A percentile compares a stretch with the other conserved stretches of the same genome.
phyloP scores from a whole-genome alignment of 2,113 vertebrate species.

The Motacilla alba region DNA sequence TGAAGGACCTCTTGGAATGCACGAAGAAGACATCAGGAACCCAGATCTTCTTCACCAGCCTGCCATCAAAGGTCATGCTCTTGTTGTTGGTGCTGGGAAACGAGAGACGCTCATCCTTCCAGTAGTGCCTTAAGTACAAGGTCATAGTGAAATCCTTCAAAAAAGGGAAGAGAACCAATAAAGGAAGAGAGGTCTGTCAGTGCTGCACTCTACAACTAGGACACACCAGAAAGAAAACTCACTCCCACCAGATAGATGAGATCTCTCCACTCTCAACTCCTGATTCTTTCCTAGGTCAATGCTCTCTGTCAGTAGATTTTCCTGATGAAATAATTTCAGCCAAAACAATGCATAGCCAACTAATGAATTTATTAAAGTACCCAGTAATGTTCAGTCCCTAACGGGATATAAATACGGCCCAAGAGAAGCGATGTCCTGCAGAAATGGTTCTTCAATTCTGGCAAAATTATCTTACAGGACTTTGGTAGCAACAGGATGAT shows the following conservation, averaged over 20 bases:
- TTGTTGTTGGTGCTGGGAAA: constrained; percentile 90
- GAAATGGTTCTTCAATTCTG: background rate
- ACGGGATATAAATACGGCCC: background rate
- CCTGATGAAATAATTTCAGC: background rate
- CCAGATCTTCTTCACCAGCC: constrained; percentile 96
- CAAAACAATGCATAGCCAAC: background rate
- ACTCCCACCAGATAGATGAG: background rate
- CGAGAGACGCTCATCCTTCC: constrained; percentile 90
- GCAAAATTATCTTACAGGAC: background rate
- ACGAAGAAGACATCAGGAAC: constrained; percentile 96
- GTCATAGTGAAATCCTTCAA: constrained; percentile 96
- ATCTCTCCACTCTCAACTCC: background rate
- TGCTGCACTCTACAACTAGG: background rate
- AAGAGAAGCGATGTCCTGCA: background rate
- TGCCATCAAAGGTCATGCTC: constrained; percentile 94
- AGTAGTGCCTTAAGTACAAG: constrained; percentile 92
- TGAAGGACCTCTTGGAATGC: constrained; percentile 95
- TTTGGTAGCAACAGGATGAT: background rate
- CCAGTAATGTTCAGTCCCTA: background rate
- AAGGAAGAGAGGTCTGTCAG: background rate
- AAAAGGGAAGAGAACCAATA: background rate
- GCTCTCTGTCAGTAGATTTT: background rate
- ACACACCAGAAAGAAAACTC: background rate
- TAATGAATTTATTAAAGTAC: background rate
- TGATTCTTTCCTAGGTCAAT: background rate